phyloP scores from a whole-genome alignment of 2,797 vertebrate species.

The Gastrophryne carolinensis region DNA sequence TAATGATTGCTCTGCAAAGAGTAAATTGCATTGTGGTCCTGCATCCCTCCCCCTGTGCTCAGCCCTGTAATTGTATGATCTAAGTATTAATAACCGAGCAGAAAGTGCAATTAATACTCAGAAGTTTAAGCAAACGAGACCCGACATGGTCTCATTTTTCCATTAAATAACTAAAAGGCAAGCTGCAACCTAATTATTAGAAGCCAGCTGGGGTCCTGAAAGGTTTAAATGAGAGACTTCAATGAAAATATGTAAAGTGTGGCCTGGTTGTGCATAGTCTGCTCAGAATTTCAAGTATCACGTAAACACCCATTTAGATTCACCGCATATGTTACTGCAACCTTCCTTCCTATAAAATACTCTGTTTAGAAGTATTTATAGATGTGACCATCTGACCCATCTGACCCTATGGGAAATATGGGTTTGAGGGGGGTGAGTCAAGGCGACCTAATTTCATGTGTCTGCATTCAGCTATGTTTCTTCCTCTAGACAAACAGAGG shows the following conservation, averaged over 20 bases:
- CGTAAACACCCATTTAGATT: not conserved
- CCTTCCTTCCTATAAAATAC: too few relatives aligned
- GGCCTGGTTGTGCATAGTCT: not conserved
- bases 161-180: constrained; percentile 56
- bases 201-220: constrained; percentile 41
- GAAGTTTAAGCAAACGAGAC: constrained; percentile 50
- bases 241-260: not conserved
- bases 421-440: too few relatives aligned
- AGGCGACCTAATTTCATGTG: too few relatives aligned
- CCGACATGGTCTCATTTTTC: constrained; percentile 49
- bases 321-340: not conserved
- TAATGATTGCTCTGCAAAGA: not conserved
- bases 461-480: too few relatives aligned
- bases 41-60: constrained; percentile 17
- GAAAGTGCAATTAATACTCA: constrained; percentile 55
- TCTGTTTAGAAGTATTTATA: too few relatives aligned
- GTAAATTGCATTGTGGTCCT: not conserved
- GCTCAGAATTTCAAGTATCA: not conserved
- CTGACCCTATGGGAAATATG: too few relatives aligned
- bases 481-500: too few relatives aligned
- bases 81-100: constrained; percentile 55
- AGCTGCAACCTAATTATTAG: constrained; percentile 51
- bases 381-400: too few relatives aligned
- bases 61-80: constrained; percentile 51
- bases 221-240: constrained; percentile 7